A percentile compares a stretch with the other conserved stretches of the same genome.
Conservation (phyloP, 2,797 vertebrate genomes). For the Cheirogaleus major region DNA sequence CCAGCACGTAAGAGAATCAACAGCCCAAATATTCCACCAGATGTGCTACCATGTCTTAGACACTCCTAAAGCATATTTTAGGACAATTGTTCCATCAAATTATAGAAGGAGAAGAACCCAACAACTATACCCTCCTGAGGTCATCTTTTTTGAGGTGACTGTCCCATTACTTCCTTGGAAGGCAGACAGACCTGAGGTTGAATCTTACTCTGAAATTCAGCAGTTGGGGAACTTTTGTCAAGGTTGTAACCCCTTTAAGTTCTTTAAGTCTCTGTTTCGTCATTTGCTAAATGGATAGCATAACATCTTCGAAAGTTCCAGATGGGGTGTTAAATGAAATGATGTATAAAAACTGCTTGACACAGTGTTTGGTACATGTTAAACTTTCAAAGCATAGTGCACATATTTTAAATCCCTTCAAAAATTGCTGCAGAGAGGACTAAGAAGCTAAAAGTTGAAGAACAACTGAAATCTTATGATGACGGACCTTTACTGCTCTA, state of each 20-base stretch:
- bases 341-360: neutral
- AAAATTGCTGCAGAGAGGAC: neutral
- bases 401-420: neutral
- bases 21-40: neutral
- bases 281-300: neutral
- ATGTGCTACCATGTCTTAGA: neutral
- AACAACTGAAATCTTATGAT: neutral
- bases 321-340: neutral
- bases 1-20: neutral
- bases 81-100: neutral
- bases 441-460: neutral
- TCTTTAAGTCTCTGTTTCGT: neutral
- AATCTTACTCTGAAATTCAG: neutral
- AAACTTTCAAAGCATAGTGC: constrained; percentile 11
- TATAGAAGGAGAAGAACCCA: neutral
- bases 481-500: neutral
- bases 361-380: neutral
- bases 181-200: neutral
- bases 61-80: neutral
- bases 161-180: neutral
- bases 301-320: neutral
- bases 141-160: neutral
- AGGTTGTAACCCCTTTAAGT: neutral
- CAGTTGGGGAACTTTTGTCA: neutral
- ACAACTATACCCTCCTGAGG: neutral